Conservation (phyloP, 2,888 invertebrate genomes). For the Pyralis farinalis region DNA sequence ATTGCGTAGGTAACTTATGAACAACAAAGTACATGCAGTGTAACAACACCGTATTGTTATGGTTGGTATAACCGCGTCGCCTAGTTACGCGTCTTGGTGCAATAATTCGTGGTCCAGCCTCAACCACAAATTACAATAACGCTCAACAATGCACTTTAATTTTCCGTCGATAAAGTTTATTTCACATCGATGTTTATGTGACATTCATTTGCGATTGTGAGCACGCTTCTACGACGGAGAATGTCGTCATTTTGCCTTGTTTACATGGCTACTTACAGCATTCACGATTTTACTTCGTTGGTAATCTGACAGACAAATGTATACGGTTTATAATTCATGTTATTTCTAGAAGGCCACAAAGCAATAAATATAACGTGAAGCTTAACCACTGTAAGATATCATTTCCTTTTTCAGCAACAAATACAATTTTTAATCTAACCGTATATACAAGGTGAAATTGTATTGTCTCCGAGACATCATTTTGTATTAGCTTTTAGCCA, state of each 20-base stretch:
- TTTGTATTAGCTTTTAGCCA: no score
- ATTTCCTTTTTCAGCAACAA: no score
- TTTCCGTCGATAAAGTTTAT: slow-evolving; percentile 16
- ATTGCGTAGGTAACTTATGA: slow-evolving; percentile 43
- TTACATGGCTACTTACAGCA: slow-evolving; percentile 32
- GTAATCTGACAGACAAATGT: slow-evolving; percentile 18
- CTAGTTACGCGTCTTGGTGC: slow-evolving; percentile 52
- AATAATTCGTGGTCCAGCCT: slow-evolving; percentile 35
- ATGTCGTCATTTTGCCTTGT: slow-evolving; percentile 40
- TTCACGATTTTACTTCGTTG: slow-evolving; percentile 25
- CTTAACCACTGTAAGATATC: no score
- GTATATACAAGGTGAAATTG: no score
- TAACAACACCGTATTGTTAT: slow-evolving; percentile 55
- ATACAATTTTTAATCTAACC: no score
- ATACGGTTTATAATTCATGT: not conserved
- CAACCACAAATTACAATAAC: slow-evolving; percentile 3
- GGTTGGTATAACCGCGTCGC: slow-evolving; percentile 57
- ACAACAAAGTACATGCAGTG: slow-evolving; percentile 30
- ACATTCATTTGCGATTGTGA: slow-evolving; percentile 25
- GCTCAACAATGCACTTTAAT: slow-evolving; percentile 1
- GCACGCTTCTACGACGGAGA: slow-evolving; percentile 28
- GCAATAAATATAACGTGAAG: no score
- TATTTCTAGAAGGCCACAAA: no score
- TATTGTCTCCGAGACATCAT: no score
- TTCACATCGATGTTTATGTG: slow-evolving; percentile 12